These are phyloP conservation scores for Didymodactylos carnosus DNA, from an alignment of 2,888 invertebrate genomes.

Conservation along the genomic window DNA sequence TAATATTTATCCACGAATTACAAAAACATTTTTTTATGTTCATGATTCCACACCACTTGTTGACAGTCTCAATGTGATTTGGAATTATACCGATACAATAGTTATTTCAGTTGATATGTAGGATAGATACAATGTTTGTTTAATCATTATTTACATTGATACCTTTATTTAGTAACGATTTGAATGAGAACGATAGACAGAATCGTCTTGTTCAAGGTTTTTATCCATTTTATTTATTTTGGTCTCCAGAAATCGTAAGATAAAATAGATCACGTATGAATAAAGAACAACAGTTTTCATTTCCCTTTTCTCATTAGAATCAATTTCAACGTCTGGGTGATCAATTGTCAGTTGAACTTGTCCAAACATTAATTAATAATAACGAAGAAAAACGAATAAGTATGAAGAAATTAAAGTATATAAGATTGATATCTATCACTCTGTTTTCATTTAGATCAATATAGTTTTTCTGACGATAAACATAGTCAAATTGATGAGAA, in stretches of 20 bases:
- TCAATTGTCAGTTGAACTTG: neutral
- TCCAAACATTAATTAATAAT: neutral
- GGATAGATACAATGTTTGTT: neutral
- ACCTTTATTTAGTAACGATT: too few species aligned
- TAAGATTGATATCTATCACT: too few species aligned
- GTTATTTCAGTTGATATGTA: neutral
- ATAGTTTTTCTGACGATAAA: neutral
- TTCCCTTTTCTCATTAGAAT: neutral
- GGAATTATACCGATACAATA: neutral
- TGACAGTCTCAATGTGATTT: too few species aligned
- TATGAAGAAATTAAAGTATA: neutral
- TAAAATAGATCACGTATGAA: neutral
- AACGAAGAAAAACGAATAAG: neutral
- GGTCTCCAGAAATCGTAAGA: neutral
- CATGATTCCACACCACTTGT: neutral
- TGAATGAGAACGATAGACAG: neutral
- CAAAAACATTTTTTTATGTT: neutral
- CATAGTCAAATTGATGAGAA: neutral
- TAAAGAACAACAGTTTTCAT: too few species aligned
- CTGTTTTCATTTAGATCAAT: neutral
- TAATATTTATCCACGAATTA: neutral
- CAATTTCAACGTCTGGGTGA: neutral
- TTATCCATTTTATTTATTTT: neutral
- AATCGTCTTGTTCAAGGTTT: neutral
- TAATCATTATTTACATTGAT: too few species aligned